Evolutionary conservation across 2,888 invertebrate species (phyloP), one percentile per base, ranked within the genome.

Genomic region (Mesochorus sp.): DNA sequence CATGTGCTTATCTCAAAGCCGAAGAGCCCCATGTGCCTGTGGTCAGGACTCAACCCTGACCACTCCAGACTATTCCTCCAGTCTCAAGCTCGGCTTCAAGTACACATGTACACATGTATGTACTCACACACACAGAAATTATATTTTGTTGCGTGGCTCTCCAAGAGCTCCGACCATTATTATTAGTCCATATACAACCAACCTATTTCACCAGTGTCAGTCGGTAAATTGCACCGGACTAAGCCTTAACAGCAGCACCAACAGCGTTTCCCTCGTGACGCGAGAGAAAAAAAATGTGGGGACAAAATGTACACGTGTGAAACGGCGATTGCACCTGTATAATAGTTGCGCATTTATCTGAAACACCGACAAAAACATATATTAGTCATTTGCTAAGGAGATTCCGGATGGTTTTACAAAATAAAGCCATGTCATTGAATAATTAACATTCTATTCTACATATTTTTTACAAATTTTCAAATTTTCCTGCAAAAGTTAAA

Each of bases 151-250:
- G 10, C 34, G 57, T 47, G 47, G 44, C 2, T 57, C n/a, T n/a
- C 12, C 10, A 10, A 47, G 34, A 57, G 39, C 59, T 55, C 42
- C 39, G 6, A 42, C 24, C 62, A 55, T 78, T 79, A 82, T 82
- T 81, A 82, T 81, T 77, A 61, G 72, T 79, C 80, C 71, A 80
- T 80, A 80, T 81, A 80, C 75, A 82, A 80, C 75, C 34, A 72
- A 57, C 66, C 80, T 64, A 80, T 76, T 79, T 79, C 72, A 66
- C n/a, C 76, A 77, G 66, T 76, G 81, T 79, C 79, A 75, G 76
- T 61, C 59, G 53, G 68, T 76, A 80, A 80, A 79, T 82, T 80
- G 79, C 81, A 53, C 44, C 62, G 70, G 74, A 71, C 73, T 77
- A 42, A 64, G 64, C 39, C 37, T 26, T 10, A 21, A 39, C 51